Conservation (phyloP, 1,140 invertebrate genomes). For the Musca vetustissima region DNA sequence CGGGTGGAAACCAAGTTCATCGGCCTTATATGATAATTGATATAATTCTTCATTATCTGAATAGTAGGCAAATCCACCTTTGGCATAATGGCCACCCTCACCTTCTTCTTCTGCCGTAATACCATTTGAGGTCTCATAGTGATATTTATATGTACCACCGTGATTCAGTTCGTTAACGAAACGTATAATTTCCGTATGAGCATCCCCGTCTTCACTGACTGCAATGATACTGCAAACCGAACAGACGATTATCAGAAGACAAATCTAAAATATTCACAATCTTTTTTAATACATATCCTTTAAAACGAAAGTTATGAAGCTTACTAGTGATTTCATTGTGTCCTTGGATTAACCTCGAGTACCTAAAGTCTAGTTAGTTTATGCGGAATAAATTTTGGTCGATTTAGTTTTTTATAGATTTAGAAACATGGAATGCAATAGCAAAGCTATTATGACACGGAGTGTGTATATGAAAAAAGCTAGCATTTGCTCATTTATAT, state of each 20-base stretch:
- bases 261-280: no score
- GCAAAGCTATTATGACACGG: no score
- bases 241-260: neutral
- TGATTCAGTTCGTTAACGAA: conserved; percentile 19
- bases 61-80: conserved; percentile 41
- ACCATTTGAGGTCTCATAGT: conserved; percentile 65
- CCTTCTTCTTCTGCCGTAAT: conserved; percentile 63
- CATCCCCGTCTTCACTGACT: neutral
- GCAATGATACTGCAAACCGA: neutral
- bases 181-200: neutral
- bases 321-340: no score
- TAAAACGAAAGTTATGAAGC: no score
- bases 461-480: no score
- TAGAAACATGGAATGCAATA: no score
- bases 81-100: conserved; percentile 47
- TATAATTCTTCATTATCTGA: conserved; percentile 51
- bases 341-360: no score
- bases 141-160: conserved; percentile 59
- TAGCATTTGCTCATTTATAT: no score
- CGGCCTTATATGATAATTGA: conserved; percentile 61
- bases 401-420: no score
- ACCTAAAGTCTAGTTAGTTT: no score
- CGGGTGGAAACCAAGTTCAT: conserved; percentile 61
- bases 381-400: no score
- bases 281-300: no score